Evolutionary conservation across 2,113 vertebrate species (phyloP), one percentile per base, ranked within the genome.

Genomic region (Neogale vison): DNA sequence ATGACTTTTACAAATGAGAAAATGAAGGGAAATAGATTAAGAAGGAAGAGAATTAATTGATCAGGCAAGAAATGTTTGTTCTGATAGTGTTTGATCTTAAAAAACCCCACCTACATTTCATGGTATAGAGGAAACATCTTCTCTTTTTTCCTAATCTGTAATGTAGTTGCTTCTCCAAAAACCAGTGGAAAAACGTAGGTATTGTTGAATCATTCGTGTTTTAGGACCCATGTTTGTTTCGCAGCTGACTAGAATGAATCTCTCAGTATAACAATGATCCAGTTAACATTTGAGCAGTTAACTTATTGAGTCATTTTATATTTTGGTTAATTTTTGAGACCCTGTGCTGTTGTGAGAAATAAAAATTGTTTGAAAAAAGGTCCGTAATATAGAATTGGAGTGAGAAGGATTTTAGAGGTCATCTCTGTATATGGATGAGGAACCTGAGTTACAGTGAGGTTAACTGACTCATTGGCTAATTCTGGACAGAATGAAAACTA

Each of bases 51-150:
- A 24, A 79, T 71, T 9, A 24, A 79, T 77, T 9, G 31, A 34
- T 85, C 42, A 34, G 71, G 47, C 11, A 92, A 83, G n/a, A 36
- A 47, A 55, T 69, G 69, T 88, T 94, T 94, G 39, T n/a, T 90
- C 93, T 95, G 74, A 47, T 29, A 72, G 39, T 96, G 10, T 81
- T 95, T 97, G 63, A 90, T 92, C 10, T 86, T 36, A 69, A n/a
- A n/a, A 74, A 92, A 85, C 76, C 76, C 11, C n/a, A 90, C 82
- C 69, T 24, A 47, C 7, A 24, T 63, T 61, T 92, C 34, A 79
- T 77, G 10, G 76, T 92, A 50, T 55, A 18, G 57, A 50, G 81
- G n/a, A 86, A 89, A 76, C 0, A 29, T 39, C 15, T 17, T 52
- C 20, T 31, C 14, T 88, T 90, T 86, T 93, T 13, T 93, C 31